Percentiles rank a stretch among this genome's conserved stretches.
Conservation (phyloP, 2,797 vertebrate species). For the Danio choprae region DNA sequence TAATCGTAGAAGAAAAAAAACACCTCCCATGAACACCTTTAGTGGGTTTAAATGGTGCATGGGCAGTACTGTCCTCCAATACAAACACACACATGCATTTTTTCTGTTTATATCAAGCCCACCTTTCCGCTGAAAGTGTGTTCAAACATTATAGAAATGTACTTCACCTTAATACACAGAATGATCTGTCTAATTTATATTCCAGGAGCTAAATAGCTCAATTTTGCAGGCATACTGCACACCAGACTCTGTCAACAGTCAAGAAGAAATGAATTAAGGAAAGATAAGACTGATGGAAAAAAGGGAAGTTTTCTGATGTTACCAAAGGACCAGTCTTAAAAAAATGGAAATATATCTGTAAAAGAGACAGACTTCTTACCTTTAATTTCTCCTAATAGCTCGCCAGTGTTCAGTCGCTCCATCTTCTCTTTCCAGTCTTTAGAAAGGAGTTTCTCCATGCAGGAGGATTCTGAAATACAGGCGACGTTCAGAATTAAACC, state of each 20-base stretch:
- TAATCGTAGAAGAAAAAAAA: slow-evolving; percentile 50
- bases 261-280: slow-evolving; percentile 5
- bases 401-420: slow-evolving; percentile 88
- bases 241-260: too few relatives aligned
- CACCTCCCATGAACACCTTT: slow-evolving; percentile 70
- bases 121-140: slow-evolving; percentile 54
- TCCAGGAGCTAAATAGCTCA: slow-evolving; percentile 2
- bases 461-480: slow-evolving; percentile 81
- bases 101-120: slow-evolving; percentile 62
- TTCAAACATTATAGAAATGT: slow-evolving; percentile 55
- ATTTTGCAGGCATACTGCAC: neutral
- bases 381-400: slow-evolving; percentile 91
- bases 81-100: slow-evolving; percentile 42
- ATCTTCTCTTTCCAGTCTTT: slow-evolving; percentile 95
- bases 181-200: neutral
- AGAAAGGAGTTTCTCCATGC: slow-evolving; percentile 90
- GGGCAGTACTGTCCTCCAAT: slow-evolving; percentile 59
- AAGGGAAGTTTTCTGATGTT: slow-evolving; percentile 67
- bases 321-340: too few relatives aligned
- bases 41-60: slow-evolving; percentile 70
- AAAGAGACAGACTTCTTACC: slow-evolving; percentile 69
- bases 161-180: neutral
- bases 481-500: slow-evolving; percentile 19
- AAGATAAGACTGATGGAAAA: slow-evolving; percentile 59
- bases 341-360: neutral